phyloP scores from a whole-genome alignment of 2,888 invertebrate genomes.

The Lochmaea crataegi region DNA sequence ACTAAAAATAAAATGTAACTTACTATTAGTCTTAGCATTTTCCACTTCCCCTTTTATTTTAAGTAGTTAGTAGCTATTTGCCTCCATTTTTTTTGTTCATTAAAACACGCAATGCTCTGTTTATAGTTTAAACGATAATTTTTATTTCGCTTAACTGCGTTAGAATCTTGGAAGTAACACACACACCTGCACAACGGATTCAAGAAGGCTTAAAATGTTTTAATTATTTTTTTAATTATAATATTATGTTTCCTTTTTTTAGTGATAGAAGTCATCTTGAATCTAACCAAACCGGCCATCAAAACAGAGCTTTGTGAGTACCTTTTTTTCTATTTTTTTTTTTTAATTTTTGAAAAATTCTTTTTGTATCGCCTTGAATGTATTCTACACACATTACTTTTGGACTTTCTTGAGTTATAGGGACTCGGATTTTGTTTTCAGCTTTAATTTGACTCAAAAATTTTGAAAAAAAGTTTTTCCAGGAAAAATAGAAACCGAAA shows the following conservation, averaged over 20 bases:
- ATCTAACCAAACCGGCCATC: constrained; percentile 44
- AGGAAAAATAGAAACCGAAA: too few species aligned
- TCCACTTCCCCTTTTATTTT: background rate
- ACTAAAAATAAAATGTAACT: too few species aligned
- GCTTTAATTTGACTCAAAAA: too few species aligned
- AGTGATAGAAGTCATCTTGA: constrained; percentile 45
- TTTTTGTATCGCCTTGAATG: too few species aligned
- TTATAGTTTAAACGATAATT: background rate
- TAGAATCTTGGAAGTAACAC: constrained; percentile 18
- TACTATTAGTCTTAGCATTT: background rate
- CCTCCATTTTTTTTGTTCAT: background rate
- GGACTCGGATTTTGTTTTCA: too few species aligned
- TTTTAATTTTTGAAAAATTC: too few species aligned
- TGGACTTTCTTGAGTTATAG: too few species aligned
- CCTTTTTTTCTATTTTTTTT: constrained; percentile 36
- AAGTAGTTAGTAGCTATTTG: background rate
- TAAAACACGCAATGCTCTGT: constrained; percentile 27
- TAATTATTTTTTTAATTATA: constrained; percentile 35
- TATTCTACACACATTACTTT: too few species aligned
- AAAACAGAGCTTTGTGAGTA: constrained; percentile 45
- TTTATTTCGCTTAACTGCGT: constrained; percentile 31
- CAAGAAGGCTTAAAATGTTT: constrained; percentile 38
- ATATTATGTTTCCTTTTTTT: constrained; percentile 43
- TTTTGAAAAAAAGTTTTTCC: too few species aligned
- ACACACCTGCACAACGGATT: constrained; percentile 38